A percentile compares a stretch with the other conserved stretches of the same genome.
phyloP scores from a whole-genome alignment of 2,888 invertebrate genomes.

The Microdon myrmicae region DNA sequence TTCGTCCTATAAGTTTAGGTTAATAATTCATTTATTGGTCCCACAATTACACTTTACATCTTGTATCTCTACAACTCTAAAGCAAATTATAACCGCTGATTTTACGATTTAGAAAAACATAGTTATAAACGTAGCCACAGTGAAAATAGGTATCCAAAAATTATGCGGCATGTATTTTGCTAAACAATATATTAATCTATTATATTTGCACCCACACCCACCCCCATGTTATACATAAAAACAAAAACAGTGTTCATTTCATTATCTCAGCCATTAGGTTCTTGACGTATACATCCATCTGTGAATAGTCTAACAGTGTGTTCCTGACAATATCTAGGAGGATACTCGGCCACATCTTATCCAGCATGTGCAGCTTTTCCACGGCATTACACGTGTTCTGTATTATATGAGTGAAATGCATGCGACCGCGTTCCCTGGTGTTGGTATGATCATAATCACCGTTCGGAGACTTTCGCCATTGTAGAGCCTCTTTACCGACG shows the following conservation, averaged over 20 bases:
- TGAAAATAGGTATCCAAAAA: too few species aligned
- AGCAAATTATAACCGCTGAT: too few species aligned
- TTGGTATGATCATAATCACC: conserved; percentile 61
- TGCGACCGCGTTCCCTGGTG: conserved; percentile 79
- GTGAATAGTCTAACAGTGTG: conserved; percentile 81
- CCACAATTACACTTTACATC: too few species aligned
- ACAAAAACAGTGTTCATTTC: conserved; percentile 56
- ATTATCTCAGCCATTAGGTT: conserved; percentile 64
- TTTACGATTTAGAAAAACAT: too few species aligned
- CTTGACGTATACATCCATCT: conserved; percentile 83
- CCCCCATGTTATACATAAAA: neutral
- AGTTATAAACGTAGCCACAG: too few species aligned
- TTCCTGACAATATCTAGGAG: conserved; percentile 81
- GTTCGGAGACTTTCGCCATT: conserved; percentile 70
- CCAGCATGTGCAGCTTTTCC: conserved; percentile 78
- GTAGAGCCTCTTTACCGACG: conserved; percentile 86
- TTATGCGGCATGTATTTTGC: too few species aligned
- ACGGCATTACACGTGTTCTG: conserved; percentile 81
- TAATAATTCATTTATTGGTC: too few species aligned
- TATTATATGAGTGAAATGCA: conserved; percentile 76
- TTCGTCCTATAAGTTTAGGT: too few species aligned
- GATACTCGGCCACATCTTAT: conserved; percentile 81
- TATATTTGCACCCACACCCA: too few species aligned
- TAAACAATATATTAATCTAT: too few species aligned
- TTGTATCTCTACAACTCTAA: too few species aligned